Evolutionary conservation across 2,797 vertebrate genomes (phyloP), one percentile per base, ranked within the genome.

Genomic region (Trachops cirrhosus): DNA sequence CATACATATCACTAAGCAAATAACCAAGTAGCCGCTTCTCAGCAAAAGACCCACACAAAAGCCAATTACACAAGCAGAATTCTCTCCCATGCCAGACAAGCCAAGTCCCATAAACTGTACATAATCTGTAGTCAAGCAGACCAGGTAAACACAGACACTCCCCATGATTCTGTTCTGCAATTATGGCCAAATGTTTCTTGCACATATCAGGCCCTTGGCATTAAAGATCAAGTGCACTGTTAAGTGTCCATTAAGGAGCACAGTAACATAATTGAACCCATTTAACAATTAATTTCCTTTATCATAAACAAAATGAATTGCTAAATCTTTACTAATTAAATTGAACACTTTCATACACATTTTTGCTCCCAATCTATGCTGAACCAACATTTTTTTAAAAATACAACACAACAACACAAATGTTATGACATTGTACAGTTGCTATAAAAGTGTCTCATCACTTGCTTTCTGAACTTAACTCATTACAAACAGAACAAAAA

Each of bases 271-370:
- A 79, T 11, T 19, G 2, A 70, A 93, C n/a, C 2, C 16, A 37
- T 64, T 93, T 91, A 34, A 29, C 86, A 90, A 92, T 86, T 82
- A 84, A 95, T 70, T 91, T 85, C 29, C 16, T 48, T 71, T 78
- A 62, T 48, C 82, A 57, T 11, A 91, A 71, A 93, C 12, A 93
- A 87, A 89, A 87, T 67, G 1, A 87, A 75, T 94, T 62, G 73
- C 24, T 77, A 89, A 88, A 83, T 46, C 79, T 94, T 88, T 94
- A 50, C 57, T 83, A 89, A 89, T 68, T 44, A 95, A 91, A 74
- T 22, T 57, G 21, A 92, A 91, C 9, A 93, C 5, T 83, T 88
- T 80, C 71, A 77, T 52, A 77, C 59, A 64, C 59, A 2, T 44
- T 57, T 57, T 21, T 15, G 3, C 8, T 22, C n/a, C 26, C 10